phyloP scores from a whole-genome alignment of 2,797 vertebrate genomes.

The Chiloscyllium punctatum region DNA sequence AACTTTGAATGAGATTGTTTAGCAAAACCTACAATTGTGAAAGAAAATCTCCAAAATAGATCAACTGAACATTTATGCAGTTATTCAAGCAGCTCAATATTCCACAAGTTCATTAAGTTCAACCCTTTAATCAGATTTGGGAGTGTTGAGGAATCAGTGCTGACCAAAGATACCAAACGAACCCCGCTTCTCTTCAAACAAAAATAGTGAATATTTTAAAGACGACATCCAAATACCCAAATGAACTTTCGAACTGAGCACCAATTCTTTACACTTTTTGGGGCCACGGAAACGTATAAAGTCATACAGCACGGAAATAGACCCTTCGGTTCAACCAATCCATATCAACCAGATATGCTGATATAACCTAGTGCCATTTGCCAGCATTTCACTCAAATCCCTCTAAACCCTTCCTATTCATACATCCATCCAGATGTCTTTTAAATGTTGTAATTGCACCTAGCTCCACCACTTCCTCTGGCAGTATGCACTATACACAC shows the following conservation, averaged over 20 bases:
- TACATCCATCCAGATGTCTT: no score
- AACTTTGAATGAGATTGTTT: not conserved
- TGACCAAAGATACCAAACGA: not conserved
- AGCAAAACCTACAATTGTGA: not conserved
- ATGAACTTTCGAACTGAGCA: not conserved
- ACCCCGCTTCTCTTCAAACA: not conserved
- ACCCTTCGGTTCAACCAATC: no score
- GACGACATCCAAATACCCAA: not conserved
- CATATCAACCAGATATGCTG: no score
- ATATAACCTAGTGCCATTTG: no score
- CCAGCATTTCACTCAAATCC: no score
- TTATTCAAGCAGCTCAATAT: not conserved
- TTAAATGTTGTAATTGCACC: no score
- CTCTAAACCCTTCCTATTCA: no score
- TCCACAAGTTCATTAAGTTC: not conserved
- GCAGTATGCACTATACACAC: no score
- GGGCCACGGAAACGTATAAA: not conserved
- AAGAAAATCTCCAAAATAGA: not conserved
- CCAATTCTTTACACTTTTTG: not conserved
- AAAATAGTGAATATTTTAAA: not conserved
- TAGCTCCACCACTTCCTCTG: no score
- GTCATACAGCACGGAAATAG: no score
- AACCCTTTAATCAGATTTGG: not conserved
- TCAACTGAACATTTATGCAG: not conserved
- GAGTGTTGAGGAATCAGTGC: not conserved